Percentiles rank a stretch among this genome's conserved stretches.
Conservation (phyloP, 2,797 vertebrate species). For the Lagodon rhomboides region DNA sequence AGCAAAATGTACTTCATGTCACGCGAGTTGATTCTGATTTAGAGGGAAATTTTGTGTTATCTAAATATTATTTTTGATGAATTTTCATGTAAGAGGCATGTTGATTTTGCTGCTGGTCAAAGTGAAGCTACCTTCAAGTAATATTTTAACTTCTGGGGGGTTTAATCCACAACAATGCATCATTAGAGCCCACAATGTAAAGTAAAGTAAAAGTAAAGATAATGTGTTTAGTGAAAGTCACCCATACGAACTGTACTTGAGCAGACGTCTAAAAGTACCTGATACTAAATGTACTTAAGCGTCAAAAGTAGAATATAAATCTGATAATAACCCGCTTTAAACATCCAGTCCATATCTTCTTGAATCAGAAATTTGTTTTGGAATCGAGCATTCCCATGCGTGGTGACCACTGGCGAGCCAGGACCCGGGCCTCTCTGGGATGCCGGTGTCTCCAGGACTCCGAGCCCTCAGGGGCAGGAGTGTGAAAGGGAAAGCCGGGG, state of each 20-base stretch:
- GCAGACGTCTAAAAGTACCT: too few species aligned
- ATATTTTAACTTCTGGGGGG: background rate
- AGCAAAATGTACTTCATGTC: background rate
- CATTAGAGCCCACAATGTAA: too few species aligned
- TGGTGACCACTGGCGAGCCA: slow-evolving; percentile 9
- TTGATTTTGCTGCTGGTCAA: background rate
- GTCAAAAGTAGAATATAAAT: too few species aligned
- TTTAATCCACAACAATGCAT: slow-evolving; percentile 1
- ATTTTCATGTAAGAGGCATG: background rate
- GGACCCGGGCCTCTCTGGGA: slow-evolving; percentile 24
- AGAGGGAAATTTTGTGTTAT: background rate
- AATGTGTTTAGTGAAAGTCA: too few species aligned
- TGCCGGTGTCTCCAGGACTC: slow-evolving; percentile 39
- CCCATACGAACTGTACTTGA: too few species aligned
- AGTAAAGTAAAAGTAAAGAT: too few species aligned
- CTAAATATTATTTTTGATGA: background rate
- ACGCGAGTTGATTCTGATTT: background rate
- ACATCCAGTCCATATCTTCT: background rate
- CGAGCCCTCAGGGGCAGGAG: slow-evolving; percentile 60
- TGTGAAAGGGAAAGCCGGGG: slow-evolving; percentile 68
- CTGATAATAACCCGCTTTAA: too few species aligned
- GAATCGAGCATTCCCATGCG: background rate
- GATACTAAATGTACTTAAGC: too few species aligned
- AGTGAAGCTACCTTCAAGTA: background rate
- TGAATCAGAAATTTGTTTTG: slow-evolving; percentile 3